Evolutionary conservation across 2,888 invertebrate genomes (phyloP).

Genomic region (Athalia rosae): DNA sequence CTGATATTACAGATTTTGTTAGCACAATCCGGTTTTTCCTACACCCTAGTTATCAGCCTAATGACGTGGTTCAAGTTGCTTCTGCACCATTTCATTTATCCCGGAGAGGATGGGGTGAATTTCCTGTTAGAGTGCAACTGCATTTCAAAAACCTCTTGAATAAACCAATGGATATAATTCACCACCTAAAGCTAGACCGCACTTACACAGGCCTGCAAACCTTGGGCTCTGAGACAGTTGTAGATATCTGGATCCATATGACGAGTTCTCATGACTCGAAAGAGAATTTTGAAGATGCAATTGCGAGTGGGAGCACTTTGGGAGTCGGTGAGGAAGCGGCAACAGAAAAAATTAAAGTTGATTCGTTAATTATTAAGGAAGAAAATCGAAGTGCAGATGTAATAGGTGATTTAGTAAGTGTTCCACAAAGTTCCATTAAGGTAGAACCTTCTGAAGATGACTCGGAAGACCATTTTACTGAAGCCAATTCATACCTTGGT

Average conservation of each 20-base stretch:
- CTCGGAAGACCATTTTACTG: neutral
- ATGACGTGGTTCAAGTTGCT: slow-evolving; percentile 87
- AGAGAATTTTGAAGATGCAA: slow-evolving; percentile 18
- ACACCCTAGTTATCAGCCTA: slow-evolving; percentile 91
- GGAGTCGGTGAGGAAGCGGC: neutral
- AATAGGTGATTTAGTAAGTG: neutral
- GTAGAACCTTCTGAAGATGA: neutral
- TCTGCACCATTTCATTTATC: slow-evolving; percentile 89
- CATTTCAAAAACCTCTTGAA: slow-evolving; percentile 85
- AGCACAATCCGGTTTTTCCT: slow-evolving; percentile 86
- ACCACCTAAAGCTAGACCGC: slow-evolving; percentile 87
- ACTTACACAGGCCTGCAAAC: slow-evolving; percentile 90
- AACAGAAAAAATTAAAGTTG: slow-evolving; percentile 22
- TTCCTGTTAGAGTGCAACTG: slow-evolving; percentile 87
- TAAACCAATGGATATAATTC: slow-evolving; percentile 86
- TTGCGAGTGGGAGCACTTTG: neutral
- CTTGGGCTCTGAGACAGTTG: slow-evolving; percentile 87
- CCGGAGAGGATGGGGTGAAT: slow-evolving; percentile 94
- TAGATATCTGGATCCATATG: slow-evolving; percentile 79
- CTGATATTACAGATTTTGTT: slow-evolving; percentile 79
- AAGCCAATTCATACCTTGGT: neutral
- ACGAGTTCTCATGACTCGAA: slow-evolving; percentile 5
- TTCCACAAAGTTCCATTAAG: neutral
- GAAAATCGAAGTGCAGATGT: neutral
- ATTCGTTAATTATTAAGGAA: slow-evolving; percentile 28